Percentiles rank a stretch among this genome's conserved stretches.
Evolutionary conservation across 2,888 invertebrate species (phyloP).

Genomic region (Drosophila cognata): DNA sequence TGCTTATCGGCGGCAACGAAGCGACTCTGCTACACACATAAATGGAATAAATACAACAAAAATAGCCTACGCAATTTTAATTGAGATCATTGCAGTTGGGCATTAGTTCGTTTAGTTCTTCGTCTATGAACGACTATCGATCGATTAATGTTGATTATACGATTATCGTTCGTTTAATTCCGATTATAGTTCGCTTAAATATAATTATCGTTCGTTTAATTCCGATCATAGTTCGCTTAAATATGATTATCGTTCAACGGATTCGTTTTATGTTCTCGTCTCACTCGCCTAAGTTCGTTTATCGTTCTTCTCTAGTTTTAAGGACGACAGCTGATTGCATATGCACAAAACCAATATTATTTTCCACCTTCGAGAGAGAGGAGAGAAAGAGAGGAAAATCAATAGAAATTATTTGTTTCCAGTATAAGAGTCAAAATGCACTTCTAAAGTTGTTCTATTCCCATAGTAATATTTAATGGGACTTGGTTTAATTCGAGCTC

Average conservation of each 20-base stretch:
- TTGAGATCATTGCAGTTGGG: not conserved
- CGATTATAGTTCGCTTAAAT: not conserved
- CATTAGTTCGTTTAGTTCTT: not conserved
- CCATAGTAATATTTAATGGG: not conserved
- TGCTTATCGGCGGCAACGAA: constrained; percentile 42
- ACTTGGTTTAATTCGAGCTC: not conserved
- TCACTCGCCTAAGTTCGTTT: not conserved
- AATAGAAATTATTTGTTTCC: not conserved
- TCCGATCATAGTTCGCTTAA: not conserved
- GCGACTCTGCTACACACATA: not conserved
- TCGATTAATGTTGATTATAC: not conserved
- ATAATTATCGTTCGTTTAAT: not conserved
- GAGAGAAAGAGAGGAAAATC: not conserved
- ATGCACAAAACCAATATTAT: not conserved
- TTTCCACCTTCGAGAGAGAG: not conserved
- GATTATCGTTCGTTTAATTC: not conserved
- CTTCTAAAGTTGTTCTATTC: not conserved
- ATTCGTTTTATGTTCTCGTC: not conserved
- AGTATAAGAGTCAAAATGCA: not conserved
- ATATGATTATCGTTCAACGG: not conserved
- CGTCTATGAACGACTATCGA: not conserved
- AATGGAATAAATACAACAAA: constrained; percentile 13
- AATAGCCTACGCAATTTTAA: not conserved
- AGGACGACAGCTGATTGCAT: not conserved
- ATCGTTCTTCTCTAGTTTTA: not conserved